A percentile compares a stretch with the other conserved stretches of the same genome.
Evolutionary conservation across 2,797 vertebrate species (phyloP).

Genomic region (Huso huso): DNA sequence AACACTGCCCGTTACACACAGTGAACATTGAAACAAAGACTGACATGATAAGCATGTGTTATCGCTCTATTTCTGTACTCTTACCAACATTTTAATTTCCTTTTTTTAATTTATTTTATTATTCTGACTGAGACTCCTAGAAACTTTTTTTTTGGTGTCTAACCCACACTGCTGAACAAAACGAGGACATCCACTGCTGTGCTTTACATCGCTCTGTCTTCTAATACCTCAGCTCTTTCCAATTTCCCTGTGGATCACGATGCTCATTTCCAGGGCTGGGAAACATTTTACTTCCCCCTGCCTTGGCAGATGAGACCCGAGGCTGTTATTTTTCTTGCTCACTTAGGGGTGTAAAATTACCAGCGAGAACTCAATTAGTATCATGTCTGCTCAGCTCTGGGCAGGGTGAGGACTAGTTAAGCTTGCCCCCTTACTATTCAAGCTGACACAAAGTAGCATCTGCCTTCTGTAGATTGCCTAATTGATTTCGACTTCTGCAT

Average conservation of each 20-base stretch:
- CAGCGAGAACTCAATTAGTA: constrained; percentile 73
- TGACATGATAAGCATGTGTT: no score
- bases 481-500: constrained; percentile 71
- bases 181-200: not conserved
- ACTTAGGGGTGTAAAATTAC: constrained; percentile 75
- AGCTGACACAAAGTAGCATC: constrained; percentile 51
- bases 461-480: constrained; percentile 68
- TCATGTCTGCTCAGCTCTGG: constrained; percentile 41
- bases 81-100: no score
- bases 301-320: constrained; percentile 50
- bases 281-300: constrained; percentile 42
- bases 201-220: not conserved
- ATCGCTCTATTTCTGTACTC: no score
- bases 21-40: no score
- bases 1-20: no score
- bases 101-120: no score
- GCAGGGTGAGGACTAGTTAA: constrained; percentile 32
- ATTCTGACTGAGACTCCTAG: no score
- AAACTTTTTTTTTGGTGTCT: no score
- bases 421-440: constrained; percentile 22
- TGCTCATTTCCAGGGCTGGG: constrained; percentile 39
- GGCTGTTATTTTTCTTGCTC: constrained; percentile 71
- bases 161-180: no score
- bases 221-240: not conserved
- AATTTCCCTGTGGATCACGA: constrained; percentile 50